Base-by-base conservation (phyloP, 2,113 vertebrate genomes). In the Eupsittula cactorum region DNA sequence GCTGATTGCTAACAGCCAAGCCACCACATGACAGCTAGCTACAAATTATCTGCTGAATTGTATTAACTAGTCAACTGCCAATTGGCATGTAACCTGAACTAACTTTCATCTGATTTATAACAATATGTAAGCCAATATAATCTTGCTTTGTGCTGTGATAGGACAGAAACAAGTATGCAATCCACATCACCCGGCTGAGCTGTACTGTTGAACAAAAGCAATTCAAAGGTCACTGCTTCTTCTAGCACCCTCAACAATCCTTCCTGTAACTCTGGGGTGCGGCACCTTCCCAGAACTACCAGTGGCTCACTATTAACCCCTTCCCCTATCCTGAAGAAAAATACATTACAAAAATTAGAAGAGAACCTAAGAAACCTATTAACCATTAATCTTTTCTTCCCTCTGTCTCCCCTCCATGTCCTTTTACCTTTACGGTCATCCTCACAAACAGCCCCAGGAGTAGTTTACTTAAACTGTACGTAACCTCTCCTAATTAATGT, bases 371-470 rank as follows among this genome's bases (percentile, higher is more conserved):
- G 37, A 78, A 88, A 86, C 33, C 14, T 64, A 29, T 78, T 83
- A 82, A 55, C 8, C 8, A 41, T 31, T 2, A 46, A 81, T 52
- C 39, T 71, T 59, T 63, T 29, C 20, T 13, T n/a, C 16, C 15
- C 19, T 62, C 9, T 9, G 4, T 83, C 53, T 86, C 55, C 55
- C 42, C 33, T 83, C 55, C 69, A 52, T 0, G 0, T 50, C 57
- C 65, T 87, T 41, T 78, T 42, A 60, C 41, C 65, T 78, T 60
- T 89, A 78, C 87, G 86, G 95, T 92, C 91, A 95, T 82, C 31
- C 74, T 73, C 69, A 89, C 13, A 75, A 92, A 84, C 87, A 96
- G 96, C 94, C 93, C 67, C 86, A 93, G 95, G 94, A 86, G 39
- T 39, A 82, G 77, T 62, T 92, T 91, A 75, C 55, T 68, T 84